Conservation (phyloP, 1,140 invertebrate species). For the Lerema accius region DNA sequence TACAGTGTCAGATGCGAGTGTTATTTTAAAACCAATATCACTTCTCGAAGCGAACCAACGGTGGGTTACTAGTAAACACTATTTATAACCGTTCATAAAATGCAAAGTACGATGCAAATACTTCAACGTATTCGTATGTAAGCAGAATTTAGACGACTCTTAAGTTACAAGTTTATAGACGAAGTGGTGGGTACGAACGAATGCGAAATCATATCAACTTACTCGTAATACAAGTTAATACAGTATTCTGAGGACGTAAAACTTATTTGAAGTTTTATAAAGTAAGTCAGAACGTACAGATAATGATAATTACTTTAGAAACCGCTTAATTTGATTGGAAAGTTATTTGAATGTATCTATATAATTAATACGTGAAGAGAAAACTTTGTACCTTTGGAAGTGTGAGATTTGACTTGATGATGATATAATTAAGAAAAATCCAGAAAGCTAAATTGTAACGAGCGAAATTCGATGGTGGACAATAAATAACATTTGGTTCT, state of each 20-base stretch:
- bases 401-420: no score
- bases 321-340: no score
- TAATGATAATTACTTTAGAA: no score
- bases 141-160: constrained; percentile 46
- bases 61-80: constrained; percentile 4
- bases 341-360: no score
- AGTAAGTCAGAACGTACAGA: background rate
- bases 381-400: no score
- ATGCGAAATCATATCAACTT: constrained; percentile 41
- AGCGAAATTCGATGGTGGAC: no score
- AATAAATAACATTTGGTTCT: no score
- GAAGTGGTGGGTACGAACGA: constrained; percentile 39
- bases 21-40: no score
- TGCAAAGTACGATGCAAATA: constrained; percentile 41
- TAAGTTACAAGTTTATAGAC: constrained; percentile 45
- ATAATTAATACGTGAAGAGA: no score
- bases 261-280: constrained; percentile 23
- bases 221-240: constrained; percentile 21
- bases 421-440: no score
- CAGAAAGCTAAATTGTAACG: no score
- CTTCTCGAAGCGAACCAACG: background rate
- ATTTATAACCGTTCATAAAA: constrained; percentile 34
- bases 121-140: constrained; percentile 45
- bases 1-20: no score
- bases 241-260: constrained; percentile 20